Evolutionary conservation across 1,140 invertebrate genomes (phyloP).

Genomic region (Papilio dardanus): DNA sequence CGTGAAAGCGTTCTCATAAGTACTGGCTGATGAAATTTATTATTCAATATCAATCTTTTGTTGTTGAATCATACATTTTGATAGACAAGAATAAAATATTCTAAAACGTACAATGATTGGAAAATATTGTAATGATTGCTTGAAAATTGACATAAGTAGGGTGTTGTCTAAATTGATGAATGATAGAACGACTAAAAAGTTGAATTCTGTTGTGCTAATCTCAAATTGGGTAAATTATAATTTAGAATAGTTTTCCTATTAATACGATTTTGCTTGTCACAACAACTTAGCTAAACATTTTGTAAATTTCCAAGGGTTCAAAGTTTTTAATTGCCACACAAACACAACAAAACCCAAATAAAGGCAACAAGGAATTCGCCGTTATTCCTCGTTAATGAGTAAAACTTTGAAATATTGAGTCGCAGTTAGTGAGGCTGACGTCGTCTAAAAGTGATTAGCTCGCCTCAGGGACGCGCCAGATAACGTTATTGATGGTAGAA

Average conservation of each 20-base stretch:
- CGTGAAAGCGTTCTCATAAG: slow-evolving; percentile 8
- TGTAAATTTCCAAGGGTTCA: background rate
- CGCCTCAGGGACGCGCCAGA: slow-evolving; percentile 23
- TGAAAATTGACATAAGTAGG: too few species aligned
- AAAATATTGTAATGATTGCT: background rate
- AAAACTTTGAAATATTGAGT: slow-evolving; percentile 57
- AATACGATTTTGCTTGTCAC: background rate
- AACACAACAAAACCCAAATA: slow-evolving; percentile 48
- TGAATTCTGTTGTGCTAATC: too few species aligned
- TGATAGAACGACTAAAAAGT: too few species aligned
- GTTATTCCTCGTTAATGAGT: slow-evolving; percentile 48
- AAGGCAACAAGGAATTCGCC: slow-evolving; percentile 28
- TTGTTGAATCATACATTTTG: slow-evolving; percentile 11
- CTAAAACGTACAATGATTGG: too few species aligned
- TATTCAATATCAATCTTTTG: slow-evolving; percentile 39
- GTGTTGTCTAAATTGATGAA: too few species aligned
- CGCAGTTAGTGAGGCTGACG: slow-evolving; percentile 16
- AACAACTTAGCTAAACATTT: slow-evolving; percentile 5
- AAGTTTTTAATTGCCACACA: slow-evolving; percentile 49
- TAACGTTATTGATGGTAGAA: slow-evolving; percentile 29
- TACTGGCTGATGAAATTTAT: background rate
- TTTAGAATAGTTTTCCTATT: background rate
- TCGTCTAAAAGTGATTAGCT: slow-evolving; percentile 41
- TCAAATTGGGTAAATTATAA: too few species aligned
- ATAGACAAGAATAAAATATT: background rate